Evolutionary conservation across 2,113 vertebrate species (phyloP).

Genomic region (Aegotheles bennettii): DNA sequence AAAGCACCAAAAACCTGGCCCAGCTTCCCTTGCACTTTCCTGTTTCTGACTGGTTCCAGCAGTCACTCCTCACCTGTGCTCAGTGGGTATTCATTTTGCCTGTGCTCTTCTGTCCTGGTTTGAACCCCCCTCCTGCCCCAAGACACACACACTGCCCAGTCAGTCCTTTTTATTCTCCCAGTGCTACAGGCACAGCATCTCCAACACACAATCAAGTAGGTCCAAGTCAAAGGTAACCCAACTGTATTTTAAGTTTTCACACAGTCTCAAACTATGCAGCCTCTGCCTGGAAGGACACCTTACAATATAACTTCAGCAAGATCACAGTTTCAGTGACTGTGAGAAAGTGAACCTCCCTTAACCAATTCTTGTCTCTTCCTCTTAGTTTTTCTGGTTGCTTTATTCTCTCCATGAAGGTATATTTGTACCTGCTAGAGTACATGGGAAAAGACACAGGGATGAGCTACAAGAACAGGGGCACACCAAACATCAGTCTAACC

Average conservation of each 20-base stretch:
- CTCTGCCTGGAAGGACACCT: not conserved
- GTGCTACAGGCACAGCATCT: not conserved
- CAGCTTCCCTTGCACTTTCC: not conserved
- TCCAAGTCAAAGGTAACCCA: not conserved
- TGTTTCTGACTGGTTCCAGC: not conserved
- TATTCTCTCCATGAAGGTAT: not conserved
- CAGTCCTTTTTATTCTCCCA: not conserved
- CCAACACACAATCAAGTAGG: not conserved
- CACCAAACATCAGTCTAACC: rapidly evolving
- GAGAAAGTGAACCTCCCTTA: not conserved
- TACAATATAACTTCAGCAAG: not conserved
- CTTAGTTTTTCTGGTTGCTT: not conserved
- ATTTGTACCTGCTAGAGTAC: not conserved
- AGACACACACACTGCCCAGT: not conserved
- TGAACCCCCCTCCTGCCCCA: not conserved
- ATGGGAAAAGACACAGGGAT: not conserved
- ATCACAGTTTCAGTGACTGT: not conserved
- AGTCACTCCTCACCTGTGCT: not conserved
- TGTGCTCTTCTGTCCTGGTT: not conserved
- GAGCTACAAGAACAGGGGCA: not conserved
- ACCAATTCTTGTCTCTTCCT: not conserved
- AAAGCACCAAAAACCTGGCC: not conserved
- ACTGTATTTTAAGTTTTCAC: not conserved
- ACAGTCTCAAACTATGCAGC: not conserved
- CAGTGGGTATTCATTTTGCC: not conserved